Percentiles rank a stretch among this genome's conserved stretches.
Conservation (phyloP, 2,888 invertebrate species). For the Drosophila picticornis region DNA sequence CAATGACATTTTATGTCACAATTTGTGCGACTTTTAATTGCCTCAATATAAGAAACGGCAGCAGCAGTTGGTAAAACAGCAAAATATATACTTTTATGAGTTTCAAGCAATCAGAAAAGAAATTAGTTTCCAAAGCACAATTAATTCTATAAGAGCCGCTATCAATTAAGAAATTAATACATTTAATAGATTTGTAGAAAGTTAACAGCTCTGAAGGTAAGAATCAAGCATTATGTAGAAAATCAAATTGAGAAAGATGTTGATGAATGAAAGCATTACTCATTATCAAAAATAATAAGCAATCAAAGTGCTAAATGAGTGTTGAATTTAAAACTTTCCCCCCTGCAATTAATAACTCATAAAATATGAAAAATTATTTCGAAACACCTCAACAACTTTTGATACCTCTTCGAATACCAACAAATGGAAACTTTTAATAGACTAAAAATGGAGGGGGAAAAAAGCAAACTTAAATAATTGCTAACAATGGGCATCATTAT, state of each 20-base stretch:
- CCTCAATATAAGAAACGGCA: conserved; percentile 8
- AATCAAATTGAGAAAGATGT: neutral
- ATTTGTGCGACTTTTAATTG: conserved; percentile 66
- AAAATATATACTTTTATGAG: neutral
- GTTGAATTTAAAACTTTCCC: neutral
- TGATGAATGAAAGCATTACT: neutral
- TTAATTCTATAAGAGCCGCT: neutral
- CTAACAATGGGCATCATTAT: conserved; percentile 57
- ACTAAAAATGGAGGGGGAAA: conserved; percentile 3
- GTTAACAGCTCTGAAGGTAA: neutral
- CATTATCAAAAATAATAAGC: neutral
- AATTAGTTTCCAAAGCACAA: neutral
- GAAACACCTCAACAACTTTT: neutral
- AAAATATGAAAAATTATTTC: conserved; percentile 1
- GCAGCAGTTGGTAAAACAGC: neutral
- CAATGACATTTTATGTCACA: conserved; percentile 74
- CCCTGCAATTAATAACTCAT: conserved; percentile 8
- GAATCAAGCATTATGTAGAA: neutral
- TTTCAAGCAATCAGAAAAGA: neutral
- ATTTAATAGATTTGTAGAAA: neutral
- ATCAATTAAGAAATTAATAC: neutral
- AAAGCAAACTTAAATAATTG: conserved; percentile 25
- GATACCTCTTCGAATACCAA: neutral
- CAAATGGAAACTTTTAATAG: conserved; percentile 9
- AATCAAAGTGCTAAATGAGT: neutral